Percentiles rank a stretch among this genome's conserved stretches.
phyloP scores from a whole-genome alignment of 2,888 invertebrate species.

The Papilio demoleus region DNA sequence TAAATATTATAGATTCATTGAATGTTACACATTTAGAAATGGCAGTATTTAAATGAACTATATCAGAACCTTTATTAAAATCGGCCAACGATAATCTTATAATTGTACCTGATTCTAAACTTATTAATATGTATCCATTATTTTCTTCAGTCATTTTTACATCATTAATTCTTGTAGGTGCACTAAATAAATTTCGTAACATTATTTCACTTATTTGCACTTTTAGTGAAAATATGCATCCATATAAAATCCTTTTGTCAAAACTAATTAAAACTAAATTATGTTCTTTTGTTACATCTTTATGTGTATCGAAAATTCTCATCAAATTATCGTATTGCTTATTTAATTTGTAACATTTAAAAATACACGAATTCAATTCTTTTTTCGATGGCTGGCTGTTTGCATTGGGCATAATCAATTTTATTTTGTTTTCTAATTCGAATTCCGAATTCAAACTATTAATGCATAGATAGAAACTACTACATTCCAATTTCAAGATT shows the following conservation, averaged over 20 bases:
- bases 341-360: constrained; percentile 30
- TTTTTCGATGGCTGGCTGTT: constrained; percentile 10
- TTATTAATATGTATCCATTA: constrained; percentile 55
- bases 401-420: constrained; percentile 25
- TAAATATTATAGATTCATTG: constrained; percentile 60
- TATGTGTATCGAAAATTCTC: constrained; percentile 41
- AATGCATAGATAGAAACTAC: constrained; percentile 53
- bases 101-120: constrained; percentile 64
- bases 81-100: constrained; percentile 55
- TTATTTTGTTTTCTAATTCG: constrained; percentile 49
- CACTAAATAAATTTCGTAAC: constrained; percentile 58
- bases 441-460: constrained; percentile 61
- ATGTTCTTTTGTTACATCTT: constrained; percentile 46
- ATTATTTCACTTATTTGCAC: constrained; percentile 48
- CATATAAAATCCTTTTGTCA: constrained; percentile 58
- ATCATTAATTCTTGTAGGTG: constrained; percentile 64
- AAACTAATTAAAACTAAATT: constrained; percentile 53
- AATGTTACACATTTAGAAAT: constrained; percentile 56
- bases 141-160: constrained; percentile 53
- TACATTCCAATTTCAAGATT: constrained; percentile 57
- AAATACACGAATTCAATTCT: constrained; percentile 13
- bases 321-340: constrained; percentile 44
- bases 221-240: constrained; percentile 52
- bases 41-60: constrained; percentile 65
- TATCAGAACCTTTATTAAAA: constrained; percentile 44